phyloP scores from a whole-genome alignment of 2,888 invertebrate species.

The Chironomus riparius region DNA sequence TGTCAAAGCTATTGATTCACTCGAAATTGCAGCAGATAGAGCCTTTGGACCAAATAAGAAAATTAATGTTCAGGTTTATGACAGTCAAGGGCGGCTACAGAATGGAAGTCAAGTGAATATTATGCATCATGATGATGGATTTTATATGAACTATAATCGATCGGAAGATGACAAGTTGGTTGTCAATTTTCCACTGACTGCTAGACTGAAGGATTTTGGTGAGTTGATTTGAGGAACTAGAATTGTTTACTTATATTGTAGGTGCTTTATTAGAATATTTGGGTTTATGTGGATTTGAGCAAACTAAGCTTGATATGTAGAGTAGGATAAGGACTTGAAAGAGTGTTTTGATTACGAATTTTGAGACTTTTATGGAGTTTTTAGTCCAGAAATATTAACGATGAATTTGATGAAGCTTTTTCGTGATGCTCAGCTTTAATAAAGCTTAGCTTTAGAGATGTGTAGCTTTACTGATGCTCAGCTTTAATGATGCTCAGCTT shows the following conservation, averaged over 20 bases:
- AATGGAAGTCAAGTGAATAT: background rate
- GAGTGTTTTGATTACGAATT: too few relatives aligned
- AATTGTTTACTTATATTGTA: too few relatives aligned
- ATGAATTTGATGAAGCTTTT: too few relatives aligned
- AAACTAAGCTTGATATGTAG: too few relatives aligned
- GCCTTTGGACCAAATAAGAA: background rate
- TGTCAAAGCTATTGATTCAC: background rate
- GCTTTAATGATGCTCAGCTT: background rate
- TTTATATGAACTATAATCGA: slow-evolving; percentile 1
- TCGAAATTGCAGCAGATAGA: background rate
- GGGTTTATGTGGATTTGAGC: too few relatives aligned
- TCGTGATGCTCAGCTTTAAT: background rate
- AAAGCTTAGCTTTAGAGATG: background rate
- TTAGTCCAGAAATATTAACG: too few relatives aligned
- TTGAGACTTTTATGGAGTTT: too few relatives aligned
- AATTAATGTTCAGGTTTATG: background rate
- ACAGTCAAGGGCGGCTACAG: background rate
- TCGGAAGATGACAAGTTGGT: background rate
- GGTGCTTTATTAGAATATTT: background rate
- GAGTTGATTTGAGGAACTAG: background rate
- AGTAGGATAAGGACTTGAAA: too few relatives aligned
- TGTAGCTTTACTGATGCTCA: background rate
- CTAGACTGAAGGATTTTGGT: background rate
- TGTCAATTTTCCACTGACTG: background rate
- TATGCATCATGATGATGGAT: background rate